A percentile compares a stretch with the other conserved stretches of the same genome.
Conservation (phyloP, 2,888 invertebrate genomes). For the Cephus nigrinus region DNA sequence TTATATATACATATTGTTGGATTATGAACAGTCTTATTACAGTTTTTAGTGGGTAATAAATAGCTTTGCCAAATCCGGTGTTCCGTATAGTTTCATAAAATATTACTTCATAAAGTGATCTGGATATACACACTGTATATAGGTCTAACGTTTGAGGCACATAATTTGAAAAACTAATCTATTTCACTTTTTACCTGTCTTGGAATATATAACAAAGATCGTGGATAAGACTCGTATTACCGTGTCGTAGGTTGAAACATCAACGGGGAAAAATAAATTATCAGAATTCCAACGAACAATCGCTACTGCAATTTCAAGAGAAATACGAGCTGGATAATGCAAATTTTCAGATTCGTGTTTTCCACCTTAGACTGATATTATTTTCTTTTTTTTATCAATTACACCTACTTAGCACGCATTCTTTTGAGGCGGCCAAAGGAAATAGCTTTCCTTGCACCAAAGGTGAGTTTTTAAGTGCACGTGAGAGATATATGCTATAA, state of each 20-base stretch:
- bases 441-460: neutral
- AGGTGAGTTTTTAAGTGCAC: neutral
- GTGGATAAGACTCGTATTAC: neutral
- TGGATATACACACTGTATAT: neutral
- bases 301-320: too few species aligned
- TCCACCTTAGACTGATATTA: neutral
- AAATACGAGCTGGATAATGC: too few species aligned
- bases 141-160: neutral
- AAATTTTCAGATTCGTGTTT: neutral
- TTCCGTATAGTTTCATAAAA: slow-evolving; percentile 39
- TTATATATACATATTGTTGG: slow-evolving; percentile 37
- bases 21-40: slow-evolving; percentile 21
- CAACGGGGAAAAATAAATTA: neutral
- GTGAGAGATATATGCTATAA: neutral
- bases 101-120: slow-evolving; percentile 38
- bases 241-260: neutral
- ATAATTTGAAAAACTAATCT: neutral
- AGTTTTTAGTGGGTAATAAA: slow-evolving; percentile 26
- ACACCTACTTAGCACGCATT: neutral
- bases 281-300: neutral
- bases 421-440: neutral
- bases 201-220: neutral
- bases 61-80: slow-evolving; percentile 32
- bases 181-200: neutral
- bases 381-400: neutral